A percentile compares a stretch with the other conserved stretches of the same genome.
phyloP scores from a whole-genome alignment of 2,797 vertebrate species.

The Lutjanus campechanus region DNA sequence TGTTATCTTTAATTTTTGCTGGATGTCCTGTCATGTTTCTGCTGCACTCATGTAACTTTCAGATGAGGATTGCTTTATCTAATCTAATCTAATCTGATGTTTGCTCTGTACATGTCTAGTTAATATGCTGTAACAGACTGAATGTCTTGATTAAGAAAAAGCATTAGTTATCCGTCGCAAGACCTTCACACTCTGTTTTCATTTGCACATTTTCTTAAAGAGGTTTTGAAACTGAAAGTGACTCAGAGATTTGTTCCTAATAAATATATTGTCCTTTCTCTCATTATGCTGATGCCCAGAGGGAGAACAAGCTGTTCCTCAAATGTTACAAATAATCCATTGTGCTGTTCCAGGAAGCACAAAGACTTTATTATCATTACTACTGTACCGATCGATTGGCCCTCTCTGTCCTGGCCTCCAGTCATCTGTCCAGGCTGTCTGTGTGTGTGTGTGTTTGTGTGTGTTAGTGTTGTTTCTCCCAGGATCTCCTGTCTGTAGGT shows the following conservation, averaged over 20 bases:
- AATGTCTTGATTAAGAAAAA: constrained; percentile 23
- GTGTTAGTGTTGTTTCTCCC: constrained; percentile 52
- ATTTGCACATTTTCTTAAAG: constrained; percentile 12
- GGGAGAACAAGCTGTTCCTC: constrained; percentile 25
- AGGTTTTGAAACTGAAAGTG: not conserved
- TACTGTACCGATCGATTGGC: constrained; percentile 35
- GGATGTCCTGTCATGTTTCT: constrained; percentile 1
- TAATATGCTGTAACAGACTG: not conserved
- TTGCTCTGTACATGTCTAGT: not conserved
- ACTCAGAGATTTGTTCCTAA: not conserved
- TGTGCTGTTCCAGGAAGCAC: constrained; percentile 15
- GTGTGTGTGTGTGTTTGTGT: not conserved
- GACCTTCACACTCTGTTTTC: constrained; percentile 5
- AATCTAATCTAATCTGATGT: constrained; percentile 29
- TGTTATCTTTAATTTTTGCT: not conserved
- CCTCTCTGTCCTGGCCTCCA: constrained; percentile 27
- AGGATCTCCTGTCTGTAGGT: constrained; percentile 64
- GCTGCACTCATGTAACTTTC: constrained; percentile 7
- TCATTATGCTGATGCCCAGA: not conserved
- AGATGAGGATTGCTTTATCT: not conserved
- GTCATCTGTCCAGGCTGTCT: constrained; percentile 27
- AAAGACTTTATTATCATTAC: constrained; percentile 59
- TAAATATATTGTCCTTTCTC: not conserved
- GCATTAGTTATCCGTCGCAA: not conserved
- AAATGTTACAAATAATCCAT: constrained; percentile 29